These are phyloP conservation scores for Epistrophe grossulariae DNA, from an alignment of 2,888 invertebrate species.

Conservation along the genomic window DNA sequence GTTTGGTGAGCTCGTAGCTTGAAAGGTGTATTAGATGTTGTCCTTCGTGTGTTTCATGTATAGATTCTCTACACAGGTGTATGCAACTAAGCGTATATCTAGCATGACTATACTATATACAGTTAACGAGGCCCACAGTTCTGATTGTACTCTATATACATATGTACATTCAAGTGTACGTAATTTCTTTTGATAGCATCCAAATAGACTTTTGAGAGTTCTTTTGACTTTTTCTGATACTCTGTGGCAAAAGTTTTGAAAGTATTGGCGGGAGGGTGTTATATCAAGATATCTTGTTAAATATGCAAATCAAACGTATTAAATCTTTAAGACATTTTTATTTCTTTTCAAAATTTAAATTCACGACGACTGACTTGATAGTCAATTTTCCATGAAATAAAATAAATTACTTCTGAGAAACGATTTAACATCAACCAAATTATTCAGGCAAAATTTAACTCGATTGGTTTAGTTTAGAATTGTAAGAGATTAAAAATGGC, in stretches of 20 bases:
- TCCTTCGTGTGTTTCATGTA: constrained; percentile 37
- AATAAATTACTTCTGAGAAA: too few relatives aligned
- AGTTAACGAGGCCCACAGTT: constrained; percentile 68
- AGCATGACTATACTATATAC: constrained; percentile 31
- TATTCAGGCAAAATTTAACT: too few relatives aligned
- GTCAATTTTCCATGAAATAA: too few relatives aligned
- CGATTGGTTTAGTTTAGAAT: too few relatives aligned
- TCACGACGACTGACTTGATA: too few relatives aligned
- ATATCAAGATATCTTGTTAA: neutral
- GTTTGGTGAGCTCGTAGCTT: neutral
- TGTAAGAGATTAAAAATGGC: too few relatives aligned
- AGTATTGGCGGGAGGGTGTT: neutral
- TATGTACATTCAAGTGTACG: constrained; percentile 61
- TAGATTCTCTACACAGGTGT: neutral
- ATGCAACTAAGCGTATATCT: neutral
- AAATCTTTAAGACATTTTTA: neutral
- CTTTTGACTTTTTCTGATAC: constrained; percentile 1
- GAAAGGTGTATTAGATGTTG: constrained; percentile 41
- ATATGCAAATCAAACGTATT: neutral
- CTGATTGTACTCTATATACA: constrained; percentile 57
- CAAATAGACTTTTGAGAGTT: constrained; percentile 47
- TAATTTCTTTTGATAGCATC: constrained; percentile 59
- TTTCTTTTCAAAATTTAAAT: too few relatives aligned
- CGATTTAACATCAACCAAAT: too few relatives aligned
- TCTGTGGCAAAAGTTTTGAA: constrained; percentile 38